Conservation (phyloP, 2,888 invertebrate genomes). For the Cataglyphis rosenhaueri region DNA sequence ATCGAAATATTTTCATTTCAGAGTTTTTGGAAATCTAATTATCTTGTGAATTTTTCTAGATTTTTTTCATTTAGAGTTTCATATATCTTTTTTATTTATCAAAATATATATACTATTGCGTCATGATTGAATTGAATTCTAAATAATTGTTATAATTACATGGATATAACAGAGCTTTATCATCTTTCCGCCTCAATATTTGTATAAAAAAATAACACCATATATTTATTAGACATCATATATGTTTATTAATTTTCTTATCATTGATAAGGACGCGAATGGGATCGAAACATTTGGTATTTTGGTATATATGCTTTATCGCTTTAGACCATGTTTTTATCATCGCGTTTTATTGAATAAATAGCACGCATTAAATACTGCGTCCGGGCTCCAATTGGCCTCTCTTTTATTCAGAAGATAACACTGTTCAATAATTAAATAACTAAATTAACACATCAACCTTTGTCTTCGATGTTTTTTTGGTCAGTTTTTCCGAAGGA, state of each 20-base stretch:
- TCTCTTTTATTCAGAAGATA: no score
- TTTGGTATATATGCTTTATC: no score
- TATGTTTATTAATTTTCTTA: no score
- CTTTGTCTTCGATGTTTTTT: background rate
- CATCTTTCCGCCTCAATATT: background rate
- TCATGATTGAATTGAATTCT: background rate
- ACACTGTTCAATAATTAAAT: background rate
- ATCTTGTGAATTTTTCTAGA: background rate
- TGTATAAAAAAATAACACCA: background rate
- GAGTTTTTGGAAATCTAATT: background rate
- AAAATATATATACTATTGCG: background rate
- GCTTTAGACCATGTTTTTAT: no score
- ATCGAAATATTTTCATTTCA: background rate
- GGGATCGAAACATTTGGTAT: no score
- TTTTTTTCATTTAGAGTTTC: background rate
- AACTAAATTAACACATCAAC: background rate
- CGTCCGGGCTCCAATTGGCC: no score
- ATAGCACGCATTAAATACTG: no score
- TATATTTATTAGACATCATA: no score
- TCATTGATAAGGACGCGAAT: no score
- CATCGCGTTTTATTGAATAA: no score
- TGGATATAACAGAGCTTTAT: background rate
- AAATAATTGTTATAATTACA: background rate
- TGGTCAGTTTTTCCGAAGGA: background rate
- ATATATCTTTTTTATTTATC: background rate